A percentile compares a stretch with the other conserved stretches of the same genome.
phyloP scores from a whole-genome alignment of 1,140 invertebrate species.

The Trichoplusia ni region DNA sequence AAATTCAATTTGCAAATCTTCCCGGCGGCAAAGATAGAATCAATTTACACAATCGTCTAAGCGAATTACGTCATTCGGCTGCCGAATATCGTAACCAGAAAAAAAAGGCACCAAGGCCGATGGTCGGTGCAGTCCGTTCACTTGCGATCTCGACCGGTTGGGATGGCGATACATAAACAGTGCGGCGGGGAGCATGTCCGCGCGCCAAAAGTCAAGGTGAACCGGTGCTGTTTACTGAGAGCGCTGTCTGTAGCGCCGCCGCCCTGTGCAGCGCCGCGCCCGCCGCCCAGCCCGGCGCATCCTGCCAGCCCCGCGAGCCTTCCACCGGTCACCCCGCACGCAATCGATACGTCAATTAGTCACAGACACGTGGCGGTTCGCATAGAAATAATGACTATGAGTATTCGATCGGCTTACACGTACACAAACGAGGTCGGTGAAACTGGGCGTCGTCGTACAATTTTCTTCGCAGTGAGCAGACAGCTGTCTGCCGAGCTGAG shows the following conservation, averaged over 20 bases:
- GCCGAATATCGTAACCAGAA: constrained; percentile 61
- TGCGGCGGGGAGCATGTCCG: constrained; percentile 26
- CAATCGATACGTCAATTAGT: constrained; percentile 57
- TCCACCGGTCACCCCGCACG: neutral
- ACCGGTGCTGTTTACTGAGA: constrained; percentile 39
- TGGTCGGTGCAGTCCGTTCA: constrained; percentile 65
- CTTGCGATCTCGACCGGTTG: constrained; percentile 67
- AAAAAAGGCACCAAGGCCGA: constrained; percentile 63
- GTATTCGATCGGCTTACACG: constrained; percentile 44
- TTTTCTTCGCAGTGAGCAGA: constrained; percentile 45
- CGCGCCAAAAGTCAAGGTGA: constrained; percentile 70
- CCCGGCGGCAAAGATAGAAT: constrained; percentile 51
- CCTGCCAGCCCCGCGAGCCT: neutral
- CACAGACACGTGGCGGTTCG: constrained; percentile 56
- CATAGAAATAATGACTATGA: constrained; percentile 46
- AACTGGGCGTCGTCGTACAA: constrained; percentile 40
- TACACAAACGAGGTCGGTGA: constrained; percentile 48
- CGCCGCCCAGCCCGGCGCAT: neutral
- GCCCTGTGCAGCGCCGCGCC: neutral
- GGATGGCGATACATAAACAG: constrained; percentile 36
- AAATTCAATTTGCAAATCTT: constrained; percentile 60
- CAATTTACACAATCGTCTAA: constrained; percentile 58
- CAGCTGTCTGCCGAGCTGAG: constrained; percentile 33
- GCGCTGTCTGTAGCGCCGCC: neutral
- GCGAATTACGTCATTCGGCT: constrained; percentile 61